phyloP scores from a whole-genome alignment of 1,140 invertebrate genomes.

The Dryas iulia region DNA sequence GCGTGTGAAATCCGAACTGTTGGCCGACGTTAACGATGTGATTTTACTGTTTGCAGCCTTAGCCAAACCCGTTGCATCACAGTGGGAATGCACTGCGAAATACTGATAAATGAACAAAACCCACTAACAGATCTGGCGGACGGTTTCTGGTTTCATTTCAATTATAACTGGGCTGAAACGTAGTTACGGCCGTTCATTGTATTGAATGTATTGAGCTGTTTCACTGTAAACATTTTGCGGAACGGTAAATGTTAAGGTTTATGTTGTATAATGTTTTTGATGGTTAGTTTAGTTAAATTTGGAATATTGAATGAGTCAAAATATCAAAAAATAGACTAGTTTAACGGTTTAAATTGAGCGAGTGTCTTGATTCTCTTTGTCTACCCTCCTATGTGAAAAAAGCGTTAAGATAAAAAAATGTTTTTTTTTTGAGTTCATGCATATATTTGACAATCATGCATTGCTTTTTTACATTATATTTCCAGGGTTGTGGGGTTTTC shows the following conservation, averaged over 20 bases:
- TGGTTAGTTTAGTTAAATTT: no score
- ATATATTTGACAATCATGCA: no score
- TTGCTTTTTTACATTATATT: no score
- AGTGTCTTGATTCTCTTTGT: no score
- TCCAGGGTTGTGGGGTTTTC: no score
- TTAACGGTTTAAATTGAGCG: no score
- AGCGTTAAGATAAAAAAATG: no score
- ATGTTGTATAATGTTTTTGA: not conserved
- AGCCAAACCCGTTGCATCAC: conserved; percentile 23
- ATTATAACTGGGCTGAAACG: conserved; percentile 13
- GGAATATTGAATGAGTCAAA: no score
- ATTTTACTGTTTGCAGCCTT: conserved; percentile 37
- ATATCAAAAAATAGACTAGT: no score
- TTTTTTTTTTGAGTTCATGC: no score
- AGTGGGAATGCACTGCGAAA: conserved; percentile 14
- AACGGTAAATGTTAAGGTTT: not conserved
- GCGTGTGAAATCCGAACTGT: conserved; percentile 40
- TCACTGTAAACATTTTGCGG: not conserved
- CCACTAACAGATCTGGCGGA: conserved; percentile 11
- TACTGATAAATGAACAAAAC: conserved; percentile 20
- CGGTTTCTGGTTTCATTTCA: conserved; percentile 21
- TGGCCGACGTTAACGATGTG: conserved; percentile 39
- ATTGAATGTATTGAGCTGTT: not conserved
- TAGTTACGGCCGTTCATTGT: not conserved
- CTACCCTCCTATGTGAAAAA: no score